A percentile compares a stretch with the other conserved stretches of the same genome.
Conservation (phyloP, 1,140 invertebrate species). For the Nylanderia fulva region DNA sequence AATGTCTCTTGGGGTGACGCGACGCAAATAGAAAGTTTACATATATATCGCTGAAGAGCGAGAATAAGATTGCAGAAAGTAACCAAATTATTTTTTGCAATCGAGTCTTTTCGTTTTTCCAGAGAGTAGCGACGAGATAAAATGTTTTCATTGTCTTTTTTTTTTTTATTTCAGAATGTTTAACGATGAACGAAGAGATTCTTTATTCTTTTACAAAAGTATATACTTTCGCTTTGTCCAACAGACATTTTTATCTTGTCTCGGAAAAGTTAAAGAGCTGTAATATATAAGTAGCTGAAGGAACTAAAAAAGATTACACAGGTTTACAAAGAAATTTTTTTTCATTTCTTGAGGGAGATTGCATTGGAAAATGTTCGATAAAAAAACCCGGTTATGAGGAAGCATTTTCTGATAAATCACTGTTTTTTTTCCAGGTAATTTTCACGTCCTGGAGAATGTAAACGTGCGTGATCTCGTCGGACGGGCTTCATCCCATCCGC, state of each 20-base stretch:
- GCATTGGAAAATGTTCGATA: neutral
- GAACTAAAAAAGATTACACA: neutral
- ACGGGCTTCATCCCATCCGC: conserved; percentile 53
- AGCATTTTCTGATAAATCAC: conserved; percentile 27
- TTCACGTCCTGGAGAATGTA: conserved; percentile 47
- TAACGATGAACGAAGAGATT: neutral
- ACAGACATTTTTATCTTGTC: neutral
- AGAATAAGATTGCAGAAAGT: neutral
- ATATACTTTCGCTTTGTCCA: neutral
- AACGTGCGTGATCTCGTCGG: conserved; percentile 56
- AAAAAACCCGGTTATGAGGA: neutral
- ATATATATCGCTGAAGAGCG: no score
- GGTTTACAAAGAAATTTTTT: neutral
- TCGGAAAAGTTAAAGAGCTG: neutral
- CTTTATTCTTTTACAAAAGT: neutral
- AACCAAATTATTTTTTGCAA: neutral
- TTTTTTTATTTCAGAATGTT: neutral
- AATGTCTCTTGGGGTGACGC: neutral
- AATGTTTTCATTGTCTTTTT: neutral
- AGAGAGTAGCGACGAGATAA: neutral
- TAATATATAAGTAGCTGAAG: neutral
- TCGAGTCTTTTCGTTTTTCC: neutral
- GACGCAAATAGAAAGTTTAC: neutral
- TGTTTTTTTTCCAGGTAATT: conserved; percentile 56
- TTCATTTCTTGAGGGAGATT: neutral